Evolutionary conservation across 2,797 vertebrate genomes (phyloP), one percentile per base, ranked within the genome.

Genomic region (Echiichthys vipera): DNA sequence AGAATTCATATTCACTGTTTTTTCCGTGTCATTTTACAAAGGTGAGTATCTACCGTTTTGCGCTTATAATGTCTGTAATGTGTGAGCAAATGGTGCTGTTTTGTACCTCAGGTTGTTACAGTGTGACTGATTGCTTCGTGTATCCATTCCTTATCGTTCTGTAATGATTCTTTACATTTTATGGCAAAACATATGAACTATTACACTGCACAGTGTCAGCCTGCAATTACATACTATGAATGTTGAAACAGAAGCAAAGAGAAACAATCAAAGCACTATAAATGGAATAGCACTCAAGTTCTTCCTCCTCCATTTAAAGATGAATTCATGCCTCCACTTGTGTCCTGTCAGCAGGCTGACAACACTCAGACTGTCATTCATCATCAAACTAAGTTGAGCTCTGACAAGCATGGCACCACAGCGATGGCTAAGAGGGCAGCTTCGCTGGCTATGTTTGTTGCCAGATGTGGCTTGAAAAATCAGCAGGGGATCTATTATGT

Each of bases 381-480:
- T 67, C 71, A 62, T 70, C 49, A 76, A 49, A 62, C 32, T 49
- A 34, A 58, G 77, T 45, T 59, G 54, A 73, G 49, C 71, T 78
- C 22, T 73, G 81, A 86, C 43, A 66, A 47, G 68, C 25, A 17
- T 67, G 65, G 71, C 68, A 68, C 36, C 59, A n/a, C 57, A 55
- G 71, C 27, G 15, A 42, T 40, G 42, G 45, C 65, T 77, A 47
- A 77, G 73, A 73, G 59, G 54, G 51, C 67, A 57, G 64, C 65
- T 43, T 70, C 12, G 27, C 71, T 64, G 46, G 51, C 58, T 55
- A 36, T 43, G 32, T 59, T 47, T 61, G 50, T 46, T 73, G 49
- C 55, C 77, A 80, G 81, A 67, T 75, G 64, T 64, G 69, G 63
- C 49, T 83, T 50, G 8, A 71, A 65, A 75, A 70, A 43, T 66